Base-by-base conservation (phyloP, 2,888 invertebrate species). In the Tenthredo scrophulariae region DNA sequence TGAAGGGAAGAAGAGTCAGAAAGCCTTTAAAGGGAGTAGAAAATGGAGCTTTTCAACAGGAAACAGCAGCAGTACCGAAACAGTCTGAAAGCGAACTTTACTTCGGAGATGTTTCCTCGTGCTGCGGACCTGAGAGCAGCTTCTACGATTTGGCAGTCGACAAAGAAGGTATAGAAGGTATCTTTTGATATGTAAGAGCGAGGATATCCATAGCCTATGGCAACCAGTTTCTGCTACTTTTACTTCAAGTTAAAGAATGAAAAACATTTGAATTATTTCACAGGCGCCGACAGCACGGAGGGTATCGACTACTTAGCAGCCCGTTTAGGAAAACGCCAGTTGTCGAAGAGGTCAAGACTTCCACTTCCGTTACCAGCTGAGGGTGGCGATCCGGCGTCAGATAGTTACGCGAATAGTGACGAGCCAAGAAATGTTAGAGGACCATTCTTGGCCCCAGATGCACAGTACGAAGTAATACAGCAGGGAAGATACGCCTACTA, bases 61-160 rank as follows among this genome's bases (percentile, higher is more conserved):
- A 96, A 89, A 79, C 91, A 26, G 96, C 96, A 88, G 94, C 95
- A 87, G 94, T 94, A 3, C 94, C 95, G 0, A 94, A 95, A 77
- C 94, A 95, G 93, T 95, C 97, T 0, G 97, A 97, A 90, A 97
- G 97, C 0, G 97, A 97, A 91, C 96, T 97, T 0, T 97, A 97
- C 91, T 97, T 97, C 90, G 97, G 97, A 0, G 97, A 97, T 88
- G 97, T 97, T 0, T 97, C 97, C 40, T 97, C 97, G 85, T 97
- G 97, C 90, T 97, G 97, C 90, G 95, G 95, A 0, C 95, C 94
- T 9, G 95, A 95, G 88, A 95, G 95, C 15, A 95, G 95, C 40
- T 93, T 95, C 62, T 95, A 95, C 88, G 95, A 95, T 88, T 94
- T 95, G 88, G 95, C 95, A 15, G 89, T 94, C 22, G 95, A 95